Percentiles rank a stretch among this genome's conserved stretches.
phyloP scores from a whole-genome alignment of 2,888 invertebrate genomes.

The Bedellia somnulentella region DNA sequence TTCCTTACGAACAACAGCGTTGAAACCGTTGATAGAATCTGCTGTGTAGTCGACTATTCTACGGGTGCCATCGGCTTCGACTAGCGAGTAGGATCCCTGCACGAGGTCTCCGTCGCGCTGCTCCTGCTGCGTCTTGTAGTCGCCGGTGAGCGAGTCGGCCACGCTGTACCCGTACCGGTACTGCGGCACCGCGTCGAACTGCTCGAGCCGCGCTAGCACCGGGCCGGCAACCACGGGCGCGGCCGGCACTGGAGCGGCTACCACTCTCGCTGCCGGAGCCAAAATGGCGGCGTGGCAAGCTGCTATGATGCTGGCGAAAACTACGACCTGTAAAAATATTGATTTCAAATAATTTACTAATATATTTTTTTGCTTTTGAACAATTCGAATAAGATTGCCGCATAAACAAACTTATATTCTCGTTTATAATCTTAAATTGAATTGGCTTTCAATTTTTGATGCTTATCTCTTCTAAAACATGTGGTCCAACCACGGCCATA shows the following conservation, averaged over 20 bases:
- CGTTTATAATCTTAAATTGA: no score
- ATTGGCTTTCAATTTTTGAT: no score
- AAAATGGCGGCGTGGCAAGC: slow-evolving; percentile 27
- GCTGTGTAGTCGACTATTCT: slow-evolving; percentile 32
- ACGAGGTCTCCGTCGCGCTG: slow-evolving; percentile 56
- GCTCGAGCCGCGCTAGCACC: slow-evolving; percentile 23
- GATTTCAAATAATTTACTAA: no score
- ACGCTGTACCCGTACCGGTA: slow-evolving; percentile 50
- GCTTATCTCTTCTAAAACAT: no score
- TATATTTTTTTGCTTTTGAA: no score
- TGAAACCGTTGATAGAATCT: slow-evolving; percentile 38
- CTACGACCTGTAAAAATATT: not conserved
- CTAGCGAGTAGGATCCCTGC: slow-evolving; percentile 34
- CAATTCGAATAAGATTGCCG: no score
- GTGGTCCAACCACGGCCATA: no score
- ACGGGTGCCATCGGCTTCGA: slow-evolving; percentile 35
- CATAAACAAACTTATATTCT: no score
- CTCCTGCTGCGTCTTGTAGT: slow-evolving; percentile 44
- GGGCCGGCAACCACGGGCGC: slow-evolving; percentile 14
- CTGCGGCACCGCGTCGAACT: slow-evolving; percentile 60
- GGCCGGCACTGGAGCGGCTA: slow-evolving; percentile 20
- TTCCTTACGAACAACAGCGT: slow-evolving; percentile 37
- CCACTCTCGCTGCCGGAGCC: slow-evolving; percentile 23
- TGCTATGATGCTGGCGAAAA: slow-evolving; percentile 28
- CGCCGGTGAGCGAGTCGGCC: slow-evolving; percentile 36